These are phyloP conservation scores for Euglossa dilemma DNA, from an alignment of 1,140 invertebrate genomes.

Conservation along the genomic window DNA sequence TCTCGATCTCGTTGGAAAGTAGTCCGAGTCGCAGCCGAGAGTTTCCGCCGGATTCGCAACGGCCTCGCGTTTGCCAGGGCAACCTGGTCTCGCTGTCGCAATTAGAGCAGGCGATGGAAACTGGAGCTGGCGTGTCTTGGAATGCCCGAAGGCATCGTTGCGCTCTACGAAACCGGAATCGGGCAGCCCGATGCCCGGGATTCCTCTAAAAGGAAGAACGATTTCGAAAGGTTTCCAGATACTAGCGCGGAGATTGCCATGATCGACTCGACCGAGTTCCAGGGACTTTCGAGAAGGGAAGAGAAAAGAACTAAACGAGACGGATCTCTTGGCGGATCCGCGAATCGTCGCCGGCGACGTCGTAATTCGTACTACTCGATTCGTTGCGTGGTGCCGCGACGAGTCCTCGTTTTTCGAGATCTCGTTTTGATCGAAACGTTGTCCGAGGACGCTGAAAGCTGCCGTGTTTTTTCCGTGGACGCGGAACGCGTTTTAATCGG, in stretches of 20 bases:
- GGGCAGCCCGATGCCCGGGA: background rate
- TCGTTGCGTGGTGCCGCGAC: no score
- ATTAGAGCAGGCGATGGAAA: conserved; percentile 59
- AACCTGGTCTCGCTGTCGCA: conserved; percentile 29
- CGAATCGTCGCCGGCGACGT: no score
- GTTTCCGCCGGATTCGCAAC: background rate
- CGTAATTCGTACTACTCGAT: no score
- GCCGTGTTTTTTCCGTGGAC: no score
- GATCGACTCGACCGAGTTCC: background rate
- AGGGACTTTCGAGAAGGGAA: background rate
- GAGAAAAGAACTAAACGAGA: no score
- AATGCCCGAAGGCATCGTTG: conserved; percentile 51
- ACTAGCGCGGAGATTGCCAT: background rate
- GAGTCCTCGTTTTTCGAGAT: no score
- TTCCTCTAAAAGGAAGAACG: conserved; percentile 7
- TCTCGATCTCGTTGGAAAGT: conserved; percentile 72
- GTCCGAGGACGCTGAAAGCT: no score
- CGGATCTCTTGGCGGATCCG: no score
- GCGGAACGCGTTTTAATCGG: background rate
- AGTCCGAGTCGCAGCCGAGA: conserved; percentile 60
- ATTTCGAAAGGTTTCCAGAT: background rate
- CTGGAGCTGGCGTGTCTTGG: conserved; percentile 24
- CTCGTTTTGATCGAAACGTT: no score
- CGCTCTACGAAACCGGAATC: background rate
- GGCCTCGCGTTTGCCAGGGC: conserved; percentile 6